Evolutionary conservation across 2,113 vertebrate species (phyloP).

Genomic region (Oostethus manadensis): DNA sequence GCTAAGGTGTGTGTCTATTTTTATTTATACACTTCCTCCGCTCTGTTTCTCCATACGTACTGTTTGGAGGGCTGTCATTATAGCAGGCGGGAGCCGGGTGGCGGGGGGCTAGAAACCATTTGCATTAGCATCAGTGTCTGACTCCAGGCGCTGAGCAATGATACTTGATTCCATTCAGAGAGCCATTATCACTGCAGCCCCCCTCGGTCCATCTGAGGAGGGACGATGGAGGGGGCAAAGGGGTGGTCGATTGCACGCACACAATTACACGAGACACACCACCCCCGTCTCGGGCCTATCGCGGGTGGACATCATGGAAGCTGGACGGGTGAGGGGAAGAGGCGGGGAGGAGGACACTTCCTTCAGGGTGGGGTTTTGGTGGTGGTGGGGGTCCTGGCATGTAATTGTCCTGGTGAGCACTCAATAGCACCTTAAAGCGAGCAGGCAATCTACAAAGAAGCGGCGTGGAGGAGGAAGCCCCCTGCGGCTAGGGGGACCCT

Average conservation of each 20-base stretch:
- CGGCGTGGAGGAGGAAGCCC: conserved; percentile 73
- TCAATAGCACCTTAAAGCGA: conserved; percentile 82
- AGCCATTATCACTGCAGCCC: conserved; percentile 77
- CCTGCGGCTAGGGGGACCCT: conserved; percentile 74
- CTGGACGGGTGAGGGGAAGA: conserved; percentile 56
- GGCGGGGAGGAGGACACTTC: conserved; percentile 64
- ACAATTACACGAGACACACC: conserved; percentile 57
- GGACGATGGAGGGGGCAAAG: background rate
- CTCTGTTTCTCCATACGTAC: conserved; percentile 76
- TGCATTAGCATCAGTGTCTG: conserved; percentile 81
- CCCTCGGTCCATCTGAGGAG: conserved; percentile 52
- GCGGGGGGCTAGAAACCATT: conserved; percentile 73
- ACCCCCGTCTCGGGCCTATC: conserved; percentile 65
- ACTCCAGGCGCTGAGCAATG: conserved; percentile 79
- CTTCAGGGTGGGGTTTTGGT: conserved; percentile 3
- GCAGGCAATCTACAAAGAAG: conserved; percentile 80
- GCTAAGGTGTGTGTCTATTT: conserved; percentile 69
- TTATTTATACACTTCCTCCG: conserved; percentile 74
- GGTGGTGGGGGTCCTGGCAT: conserved; percentile 68
- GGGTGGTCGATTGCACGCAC: conserved; percentile 17
- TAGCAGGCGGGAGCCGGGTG: conserved; percentile 68
- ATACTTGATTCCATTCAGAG: conserved; percentile 81
- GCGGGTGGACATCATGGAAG: conserved; percentile 71
- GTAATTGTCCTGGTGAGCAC: conserved; percentile 83
- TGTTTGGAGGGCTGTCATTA: conserved; percentile 78